Evolutionary conservation across 2,797 vertebrate species (phyloP), one percentile per base, ranked within the genome.

Genomic region (Alcedo atthis): DNA sequence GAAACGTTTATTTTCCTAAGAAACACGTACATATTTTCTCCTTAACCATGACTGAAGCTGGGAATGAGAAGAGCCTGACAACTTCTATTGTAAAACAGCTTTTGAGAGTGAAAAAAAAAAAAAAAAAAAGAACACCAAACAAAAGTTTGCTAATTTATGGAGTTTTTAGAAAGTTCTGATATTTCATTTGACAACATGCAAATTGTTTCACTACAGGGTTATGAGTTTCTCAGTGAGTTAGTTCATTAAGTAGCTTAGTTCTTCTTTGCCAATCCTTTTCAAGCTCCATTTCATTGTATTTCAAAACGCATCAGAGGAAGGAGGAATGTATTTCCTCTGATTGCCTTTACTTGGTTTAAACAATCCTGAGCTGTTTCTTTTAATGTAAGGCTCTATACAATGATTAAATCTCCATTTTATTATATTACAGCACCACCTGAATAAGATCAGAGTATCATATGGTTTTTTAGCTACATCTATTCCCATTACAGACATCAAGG

Each of bases 381-480:
- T 88, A 54, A 73, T 25, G 26, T 68, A 73, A 94, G 17, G 26
- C n/a, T 70, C n/a, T 70, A 48, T 8, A 55, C 2, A 76, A 35
- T 93, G 69, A 89, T 75, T 71, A 82, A 85, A 91, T 81, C 79
- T 87, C 66, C 3, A 61, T 54, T 91, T 68, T 76, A 12, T 42
- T 73, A 11, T 37, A 74, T 70, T 71, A 71, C 37, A 61, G 57
- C 70, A 66, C 30, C 63, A 67, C 22, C 57, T 91, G 77, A 63
- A 90, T 11, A 57, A 17, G 62, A 74, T 63, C 64, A 87, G 74
- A 81, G 10, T 48, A 78, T 91, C 40, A 32, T 15, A 48, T 2
- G 17, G 46, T 26, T 4, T 87, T 89, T 87, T 53, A 76, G 57
- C 49, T 80, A 37, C 37, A 43, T 57, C 58, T 73, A 76, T 58